Evolutionary conservation across 2,113 vertebrate genomes (phyloP), one percentile per base, ranked within the genome.

Genomic region (Pseudolaguvia tuberculata): DNA sequence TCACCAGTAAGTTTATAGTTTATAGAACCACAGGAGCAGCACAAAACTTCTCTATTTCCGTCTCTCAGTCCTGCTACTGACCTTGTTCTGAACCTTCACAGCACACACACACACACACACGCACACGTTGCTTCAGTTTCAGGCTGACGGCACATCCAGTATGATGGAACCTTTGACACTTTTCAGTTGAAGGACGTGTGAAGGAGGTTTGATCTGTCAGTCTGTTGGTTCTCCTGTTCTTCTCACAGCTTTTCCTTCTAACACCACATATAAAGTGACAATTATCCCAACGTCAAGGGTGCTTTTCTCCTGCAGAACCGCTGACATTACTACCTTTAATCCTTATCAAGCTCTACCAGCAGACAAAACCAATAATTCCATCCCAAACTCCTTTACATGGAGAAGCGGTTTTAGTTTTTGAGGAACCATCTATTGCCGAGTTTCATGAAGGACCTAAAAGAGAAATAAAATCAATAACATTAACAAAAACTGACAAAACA

Each of bases 201-300:
- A 21, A 61, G n/a, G 48, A 67, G 53, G 72, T 72, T 72, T 66
- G 67, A 75, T 53, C 45, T 79, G 67, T 79, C 62, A 76, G 72
- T 35, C 62, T 57, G 57, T 35, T 12, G 18, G 12, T 20, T 23
- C 25, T 72, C 50, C 45, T 65, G 12, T 20, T 23, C 25, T 72
- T 42, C 45, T 65, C 59, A 72, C 48, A 65, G 18, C 47, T 3
- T 13, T 6, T 15, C 15, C 1, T 2, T 66, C 52, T 15, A 10
- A 23, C 50, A 31, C 27, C 3, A 48, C 4, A 3, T 39, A 21
- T 52, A 18, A 57, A 29, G 50, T 4, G 48, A 12, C 3, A 67
- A 27, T 67, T 29, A 67, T 66, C 63, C 48, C 23, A 27, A 5
- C 5, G 39, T 42, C 39, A n/a, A n/a, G n/a, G n/a, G n/a, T n/a